Conservation (phyloP, 2,888 invertebrate species). For the Meandrusa payeni region DNA sequence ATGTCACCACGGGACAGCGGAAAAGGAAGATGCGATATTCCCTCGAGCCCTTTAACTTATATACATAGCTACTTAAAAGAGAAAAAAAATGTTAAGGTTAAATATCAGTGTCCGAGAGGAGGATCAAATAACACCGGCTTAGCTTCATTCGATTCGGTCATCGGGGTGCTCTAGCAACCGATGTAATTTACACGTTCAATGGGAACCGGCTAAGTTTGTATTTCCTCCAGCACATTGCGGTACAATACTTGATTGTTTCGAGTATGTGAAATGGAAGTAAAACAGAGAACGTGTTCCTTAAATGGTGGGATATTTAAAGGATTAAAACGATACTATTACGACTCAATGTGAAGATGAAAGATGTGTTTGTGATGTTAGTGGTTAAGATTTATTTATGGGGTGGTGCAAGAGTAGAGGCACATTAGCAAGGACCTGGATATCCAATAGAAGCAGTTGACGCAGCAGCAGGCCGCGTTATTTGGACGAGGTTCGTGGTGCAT, state of each 20-base stretch:
- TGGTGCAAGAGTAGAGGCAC: not conserved
- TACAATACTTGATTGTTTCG: not conserved
- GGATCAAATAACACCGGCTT: not conserved
- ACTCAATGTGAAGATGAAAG: too few relatives aligned
- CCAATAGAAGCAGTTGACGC: constrained; percentile 27
- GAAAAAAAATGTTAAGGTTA: too few relatives aligned
- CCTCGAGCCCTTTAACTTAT: too few relatives aligned
- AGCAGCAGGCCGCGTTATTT: constrained; percentile 21
- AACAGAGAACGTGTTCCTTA: too few relatives aligned
- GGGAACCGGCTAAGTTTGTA: constrained; percentile 4
- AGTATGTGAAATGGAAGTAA: not conserved
- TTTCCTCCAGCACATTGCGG: not conserved
- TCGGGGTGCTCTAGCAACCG: not conserved
- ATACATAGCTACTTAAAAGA: too few relatives aligned
- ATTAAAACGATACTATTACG: too few relatives aligned
- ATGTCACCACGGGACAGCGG: too few relatives aligned
- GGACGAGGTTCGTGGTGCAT: constrained; percentile 5
- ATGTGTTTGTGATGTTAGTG: too few relatives aligned
- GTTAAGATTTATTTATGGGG: too few relatives aligned
- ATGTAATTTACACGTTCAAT: not conserved
- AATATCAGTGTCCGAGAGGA: not conserved
- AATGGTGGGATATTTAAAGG: too few relatives aligned
- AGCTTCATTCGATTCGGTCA: not conserved
- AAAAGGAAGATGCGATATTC: too few relatives aligned
- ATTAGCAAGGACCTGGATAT: constrained; percentile 29